These are phyloP conservation scores for Montipora capitata DNA, from an alignment of 92 coral and sea anemone genomes.

Conservation along the genomic window DNA sequence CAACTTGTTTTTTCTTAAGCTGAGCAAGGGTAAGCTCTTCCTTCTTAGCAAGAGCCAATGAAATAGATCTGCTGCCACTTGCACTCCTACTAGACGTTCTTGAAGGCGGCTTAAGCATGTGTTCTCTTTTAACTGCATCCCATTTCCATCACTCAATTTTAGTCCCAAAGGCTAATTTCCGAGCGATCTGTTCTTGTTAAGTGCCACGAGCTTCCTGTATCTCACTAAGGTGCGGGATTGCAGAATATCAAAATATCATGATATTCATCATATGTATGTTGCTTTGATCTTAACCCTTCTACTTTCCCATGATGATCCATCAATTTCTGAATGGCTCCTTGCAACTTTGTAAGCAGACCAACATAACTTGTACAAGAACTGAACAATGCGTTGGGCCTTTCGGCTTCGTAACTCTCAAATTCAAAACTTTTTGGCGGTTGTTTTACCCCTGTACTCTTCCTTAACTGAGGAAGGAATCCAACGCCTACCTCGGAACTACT, in stretches of 20 bases:
- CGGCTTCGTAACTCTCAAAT: neutral
- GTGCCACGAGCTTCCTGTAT: slow-evolving; percentile 2
- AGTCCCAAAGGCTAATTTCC: slow-evolving; percentile 31
- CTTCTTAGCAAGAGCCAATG: neutral
- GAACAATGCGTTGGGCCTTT: slow-evolving; percentile 10
- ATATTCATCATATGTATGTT: slow-evolving; percentile 9
- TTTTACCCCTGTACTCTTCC: neutral
- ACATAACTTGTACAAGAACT: slow-evolving; percentile 23
- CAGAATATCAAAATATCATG: no score
- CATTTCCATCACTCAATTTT: slow-evolving; percentile 24
- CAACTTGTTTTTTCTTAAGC: slow-evolving; percentile 4
- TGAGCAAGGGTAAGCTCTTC: slow-evolving; percentile 22
- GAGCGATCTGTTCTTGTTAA: slow-evolving; percentile 50
- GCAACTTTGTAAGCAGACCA: slow-evolving; percentile 9
- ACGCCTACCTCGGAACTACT: neutral
- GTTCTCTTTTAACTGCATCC: neutral
- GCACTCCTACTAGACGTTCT: neutral
- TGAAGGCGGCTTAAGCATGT: neutral
- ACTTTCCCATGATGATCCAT: slow-evolving; percentile 21
- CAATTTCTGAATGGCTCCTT: slow-evolving; percentile 8
- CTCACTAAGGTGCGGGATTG: slow-evolving; percentile 18
- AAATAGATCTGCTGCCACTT: slow-evolving; percentile 1
- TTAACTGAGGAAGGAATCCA: neutral
- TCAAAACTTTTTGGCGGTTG: neutral
- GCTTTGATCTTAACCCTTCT: slow-evolving; percentile 15